Percentiles rank a stretch among this genome's conserved stretches.
phyloP scores from a whole-genome alignment of 35 echinoderm and acorn worm species.

The Anneissia japonica region DNA sequence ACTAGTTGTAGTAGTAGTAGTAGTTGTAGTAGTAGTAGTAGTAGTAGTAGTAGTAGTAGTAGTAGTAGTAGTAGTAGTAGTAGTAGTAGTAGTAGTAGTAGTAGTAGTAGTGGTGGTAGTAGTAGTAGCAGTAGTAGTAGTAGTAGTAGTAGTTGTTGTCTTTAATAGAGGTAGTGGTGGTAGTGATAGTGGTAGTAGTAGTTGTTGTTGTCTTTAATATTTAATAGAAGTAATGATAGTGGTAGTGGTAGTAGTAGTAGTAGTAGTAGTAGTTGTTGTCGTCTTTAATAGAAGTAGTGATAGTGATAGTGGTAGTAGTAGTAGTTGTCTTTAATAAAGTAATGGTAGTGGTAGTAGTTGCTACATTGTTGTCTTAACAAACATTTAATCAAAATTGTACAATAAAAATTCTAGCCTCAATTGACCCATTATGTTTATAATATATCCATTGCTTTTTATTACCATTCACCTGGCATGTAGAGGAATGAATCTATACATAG shows the following conservation, averaged over 20 bases:
- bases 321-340: background rate
- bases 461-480: no score
- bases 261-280: no score
- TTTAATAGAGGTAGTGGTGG: background rate
- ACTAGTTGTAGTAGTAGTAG: background rate
- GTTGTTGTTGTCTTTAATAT: background rate
- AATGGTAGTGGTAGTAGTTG: background rate
- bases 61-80: constrained; percentile 3
- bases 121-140: background rate
- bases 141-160: background rate
- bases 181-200: constrained; percentile 3
- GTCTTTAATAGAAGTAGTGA: background rate
- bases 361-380: background rate
- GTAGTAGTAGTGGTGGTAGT: constrained; percentile 3
- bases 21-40: background rate
- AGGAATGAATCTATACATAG: no score
- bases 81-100: constrained; percentile 4
- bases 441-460: no score
- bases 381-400: no score
- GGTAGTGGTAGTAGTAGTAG: no score
- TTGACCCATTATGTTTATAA: no score
- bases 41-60: constrained; percentile 3
- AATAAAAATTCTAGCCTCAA: no score
- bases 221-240: background rate
- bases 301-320: constrained; percentile 4